A percentile compares a stretch with the other conserved stretches of the same genome.
Conservation (phyloP, 2,888 invertebrate genomes). For the Mesochorus sp. region DNA sequence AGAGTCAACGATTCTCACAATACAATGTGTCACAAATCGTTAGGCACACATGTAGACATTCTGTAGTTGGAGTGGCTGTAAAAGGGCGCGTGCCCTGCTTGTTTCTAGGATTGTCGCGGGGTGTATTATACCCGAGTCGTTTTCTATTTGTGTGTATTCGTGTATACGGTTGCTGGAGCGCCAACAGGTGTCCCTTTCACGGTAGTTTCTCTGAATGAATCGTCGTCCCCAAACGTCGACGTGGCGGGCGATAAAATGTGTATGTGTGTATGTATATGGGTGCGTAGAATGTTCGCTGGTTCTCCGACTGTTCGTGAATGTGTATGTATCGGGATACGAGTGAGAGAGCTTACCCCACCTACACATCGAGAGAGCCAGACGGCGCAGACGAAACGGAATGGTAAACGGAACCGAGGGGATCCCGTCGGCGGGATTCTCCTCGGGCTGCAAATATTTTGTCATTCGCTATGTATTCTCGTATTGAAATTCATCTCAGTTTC, state of each 20-base stretch:
- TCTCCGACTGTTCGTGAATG: slow-evolving; percentile 47
- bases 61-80: slow-evolving; percentile 53
- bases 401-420: slow-evolving; percentile 81
- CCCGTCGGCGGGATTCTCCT: slow-evolving; percentile 59
- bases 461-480: slow-evolving; percentile 18
- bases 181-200: slow-evolving; percentile 83
- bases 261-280: too few relatives aligned
- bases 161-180: slow-evolving; percentile 67
- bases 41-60: slow-evolving; percentile 12
- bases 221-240: slow-evolving; percentile 75
- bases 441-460: slow-evolving; percentile 77
- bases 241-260: slow-evolving; percentile 54
- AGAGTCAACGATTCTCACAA: slow-evolving; percentile 49
- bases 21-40: slow-evolving; percentile 32
- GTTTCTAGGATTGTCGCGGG: slow-evolving; percentile 80
- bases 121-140: slow-evolving; percentile 56
- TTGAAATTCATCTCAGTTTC: too few relatives aligned
- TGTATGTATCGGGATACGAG: slow-evolving; percentile 45
- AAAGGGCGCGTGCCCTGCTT: slow-evolving; percentile 73
- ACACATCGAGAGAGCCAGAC: slow-evolving; percentile 72
- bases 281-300: slow-evolving; percentile 40
- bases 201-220: slow-evolving; percentile 82
- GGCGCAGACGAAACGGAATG: slow-evolving; percentile 81
- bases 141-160: slow-evolving; percentile 38
- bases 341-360: slow-evolving; percentile 80